Percentiles rank a stretch among this genome's conserved stretches.
Evolutionary conservation across 2,888 invertebrate species (phyloP).

Genomic region (Stenodera caucasica): DNA sequence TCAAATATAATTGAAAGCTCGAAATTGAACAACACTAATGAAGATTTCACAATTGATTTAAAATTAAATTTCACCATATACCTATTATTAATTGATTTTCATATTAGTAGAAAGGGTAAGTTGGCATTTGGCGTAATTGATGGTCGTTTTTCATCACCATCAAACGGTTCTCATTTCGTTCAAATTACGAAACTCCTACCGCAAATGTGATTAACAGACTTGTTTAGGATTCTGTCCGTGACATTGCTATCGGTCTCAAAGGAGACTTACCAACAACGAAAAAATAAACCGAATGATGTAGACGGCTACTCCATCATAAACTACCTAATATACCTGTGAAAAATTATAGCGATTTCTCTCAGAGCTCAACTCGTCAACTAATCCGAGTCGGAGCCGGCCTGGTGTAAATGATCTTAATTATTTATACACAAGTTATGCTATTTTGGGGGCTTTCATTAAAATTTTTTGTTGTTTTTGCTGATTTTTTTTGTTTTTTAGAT

Average conservation of each 20-base stretch:
- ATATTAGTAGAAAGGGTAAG: not conserved
- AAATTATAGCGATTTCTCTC: slow-evolving; percentile 45
- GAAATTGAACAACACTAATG: not conserved
- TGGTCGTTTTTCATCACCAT: slow-evolving; percentile 1
- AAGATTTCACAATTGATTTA: slow-evolving; percentile 2
- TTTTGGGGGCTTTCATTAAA: not conserved
- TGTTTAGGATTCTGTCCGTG: slow-evolving; percentile 52
- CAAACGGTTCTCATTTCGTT: not conserved
- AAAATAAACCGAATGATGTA: slow-evolving; percentile 32
- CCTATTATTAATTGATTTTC: not conserved
- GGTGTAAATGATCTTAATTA: slow-evolving; percentile 30
- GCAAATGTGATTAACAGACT: slow-evolving; percentile 52
- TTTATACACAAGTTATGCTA: slow-evolving; percentile 12
- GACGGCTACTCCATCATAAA: slow-evolving; percentile 42
- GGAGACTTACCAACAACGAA: slow-evolving; percentile 34
- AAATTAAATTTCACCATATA: not conserved
- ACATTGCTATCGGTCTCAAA: slow-evolving; percentile 43
- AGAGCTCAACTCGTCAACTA: slow-evolving; percentile 22
- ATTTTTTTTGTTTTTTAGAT: not conserved
- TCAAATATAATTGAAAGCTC: no score
- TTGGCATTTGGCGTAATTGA: not conserved
- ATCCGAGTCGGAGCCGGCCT: slow-evolving; percentile 30
- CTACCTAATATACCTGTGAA: slow-evolving; percentile 48
- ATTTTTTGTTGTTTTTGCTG: not conserved
- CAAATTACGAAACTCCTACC: slow-evolving; percentile 43